Evolutionary conservation across 2,113 vertebrate species (phyloP).

Genomic region (Mesoclemmys tuberculata): DNA sequence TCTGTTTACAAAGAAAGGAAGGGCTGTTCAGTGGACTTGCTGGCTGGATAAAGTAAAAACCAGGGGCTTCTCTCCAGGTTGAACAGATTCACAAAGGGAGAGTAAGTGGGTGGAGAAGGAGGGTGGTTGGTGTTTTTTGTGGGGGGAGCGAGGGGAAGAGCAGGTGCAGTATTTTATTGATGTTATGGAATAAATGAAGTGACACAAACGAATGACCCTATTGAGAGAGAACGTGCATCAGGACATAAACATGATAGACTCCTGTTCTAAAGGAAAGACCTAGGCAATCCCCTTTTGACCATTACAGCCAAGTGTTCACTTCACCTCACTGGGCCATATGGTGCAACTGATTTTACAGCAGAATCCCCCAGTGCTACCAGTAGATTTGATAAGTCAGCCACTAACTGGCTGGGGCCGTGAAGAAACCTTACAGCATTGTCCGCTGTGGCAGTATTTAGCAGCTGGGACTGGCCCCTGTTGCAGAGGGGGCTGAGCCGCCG

Average conservation of each 20-base stretch:
- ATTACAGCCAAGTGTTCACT: background rate
- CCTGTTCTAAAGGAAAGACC: background rate
- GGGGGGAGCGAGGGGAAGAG: background rate
- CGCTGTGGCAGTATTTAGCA: background rate
- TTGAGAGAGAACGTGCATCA: background rate
- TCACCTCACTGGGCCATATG: background rate
- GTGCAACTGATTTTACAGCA: background rate
- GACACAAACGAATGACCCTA: background rate
- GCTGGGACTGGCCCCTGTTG: background rate
- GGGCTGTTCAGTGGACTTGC: background rate
- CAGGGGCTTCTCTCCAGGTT: background rate
- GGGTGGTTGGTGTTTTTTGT: background rate
- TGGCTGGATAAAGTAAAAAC: background rate
- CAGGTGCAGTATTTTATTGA: slow-evolving; percentile 5
- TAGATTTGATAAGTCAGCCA: background rate
- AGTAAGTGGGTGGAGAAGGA: slow-evolving; percentile 15
- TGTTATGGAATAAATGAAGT: background rate
- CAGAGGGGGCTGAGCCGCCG: background rate
- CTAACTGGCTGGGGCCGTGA: background rate
- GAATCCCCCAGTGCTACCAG: background rate
- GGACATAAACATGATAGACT: background rate
- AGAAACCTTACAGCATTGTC: background rate
- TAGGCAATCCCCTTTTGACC: background rate
- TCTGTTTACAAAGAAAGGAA: slow-evolving; percentile 20
- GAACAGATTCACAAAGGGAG: background rate